These are phyloP conservation scores for Neodiprion fabricii DNA, from an alignment of 1,140 invertebrate genomes.

Conservation along the genomic window DNA sequence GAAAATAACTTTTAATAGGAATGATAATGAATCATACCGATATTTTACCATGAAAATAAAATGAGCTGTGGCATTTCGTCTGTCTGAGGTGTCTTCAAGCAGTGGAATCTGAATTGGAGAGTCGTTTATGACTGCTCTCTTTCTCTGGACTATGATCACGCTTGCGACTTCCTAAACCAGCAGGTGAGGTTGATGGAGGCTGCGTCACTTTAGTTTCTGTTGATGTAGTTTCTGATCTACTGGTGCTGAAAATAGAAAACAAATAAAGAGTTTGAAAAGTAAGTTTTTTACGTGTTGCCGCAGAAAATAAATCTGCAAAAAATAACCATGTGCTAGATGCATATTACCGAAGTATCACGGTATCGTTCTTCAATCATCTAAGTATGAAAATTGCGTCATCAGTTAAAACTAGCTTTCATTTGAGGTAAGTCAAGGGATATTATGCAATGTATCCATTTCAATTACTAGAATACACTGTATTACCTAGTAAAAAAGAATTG, in stretches of 20 bases:
- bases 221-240: not conserved
- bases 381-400: no score
- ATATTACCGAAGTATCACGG: no score
- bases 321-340: no score
- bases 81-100: constrained; percentile 11
- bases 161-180: constrained; percentile 38
- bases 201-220: not conserved
- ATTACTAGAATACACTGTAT: no score
- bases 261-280: not conserved
- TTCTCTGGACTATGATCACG: constrained; percentile 49
- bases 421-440: no score
- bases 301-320: no score
- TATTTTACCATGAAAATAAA: not conserved
- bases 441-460: no score
- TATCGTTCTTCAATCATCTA: no score
- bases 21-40: not conserved
- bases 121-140: constrained; percentile 47
- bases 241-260: constrained; percentile 5
- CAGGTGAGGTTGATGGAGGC: constrained; percentile 15
- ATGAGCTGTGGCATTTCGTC: not conserved
- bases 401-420: no score
- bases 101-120: constrained; percentile 39
- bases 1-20: no score
- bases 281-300: no score
- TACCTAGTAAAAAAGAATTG: no score